Evolutionary conservation across 1,140 invertebrate genomes (phyloP), one percentile per base, ranked within the genome.

Genomic region (Drosophila setifemur): DNA sequence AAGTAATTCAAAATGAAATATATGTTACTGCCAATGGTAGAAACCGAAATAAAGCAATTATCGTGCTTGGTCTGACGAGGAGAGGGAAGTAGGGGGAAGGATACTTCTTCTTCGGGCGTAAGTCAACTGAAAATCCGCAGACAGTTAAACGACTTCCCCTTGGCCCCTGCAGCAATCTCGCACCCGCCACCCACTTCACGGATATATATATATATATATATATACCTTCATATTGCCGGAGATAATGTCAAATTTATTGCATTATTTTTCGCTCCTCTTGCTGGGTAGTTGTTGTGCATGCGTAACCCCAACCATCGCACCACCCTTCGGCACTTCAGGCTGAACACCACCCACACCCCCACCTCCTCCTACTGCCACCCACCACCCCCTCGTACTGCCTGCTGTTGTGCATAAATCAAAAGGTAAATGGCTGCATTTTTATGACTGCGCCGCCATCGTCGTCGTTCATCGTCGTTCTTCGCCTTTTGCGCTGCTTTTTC

Each of bases 341-440:
- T 12, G 31, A n/a, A 9, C 21, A 23, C 21, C 40, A 28, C 11
- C 42, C 7, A 31, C 8, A 53, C 26, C 35, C 33, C 48, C 25
- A 43, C 25, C 19, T 18, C 16, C 33, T 26, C 12, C 37, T 25
- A 2, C 35, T 23, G 40, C 7, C 37, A 26, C 21, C 43, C 49
- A 8, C 21, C 31, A 14, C 28, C 57, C n/a, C n/a, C n/a, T n/a
- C n/a, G n/a, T n/a, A n/a, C n/a, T n/a, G 42, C 25, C 19, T 73
- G 45, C 44, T 75, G 72, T 68, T 86, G 71, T 47, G 81, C 81
- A 86, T 86, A 86, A 86, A 86, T 86, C 81, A 86, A 86, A 86
- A 86, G 81, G 81, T 86, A 86, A 86, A 86, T 86, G 81, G 81
- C 81, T 86, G 81, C 81, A 86, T 86, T 86, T 86, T 86, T 86